phyloP scores from a whole-genome alignment of 2,113 vertebrate genomes.

The Ailurus styani region DNA sequence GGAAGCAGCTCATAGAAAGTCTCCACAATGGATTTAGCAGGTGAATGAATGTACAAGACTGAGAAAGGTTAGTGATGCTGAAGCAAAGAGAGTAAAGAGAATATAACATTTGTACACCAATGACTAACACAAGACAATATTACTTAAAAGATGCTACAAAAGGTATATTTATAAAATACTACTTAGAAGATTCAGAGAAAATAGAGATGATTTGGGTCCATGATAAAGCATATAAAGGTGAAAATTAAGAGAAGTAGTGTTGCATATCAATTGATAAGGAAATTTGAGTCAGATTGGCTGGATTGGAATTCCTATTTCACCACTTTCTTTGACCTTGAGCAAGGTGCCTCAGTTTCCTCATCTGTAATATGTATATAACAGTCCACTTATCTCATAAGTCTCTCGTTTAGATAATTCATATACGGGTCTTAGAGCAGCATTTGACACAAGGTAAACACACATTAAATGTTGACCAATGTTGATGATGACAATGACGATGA shows the following conservation, averaged over 20 bases:
- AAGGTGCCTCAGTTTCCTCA: background rate
- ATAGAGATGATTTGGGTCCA: background rate
- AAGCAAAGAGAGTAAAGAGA: background rate
- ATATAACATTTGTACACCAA: background rate
- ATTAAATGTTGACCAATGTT: background rate
- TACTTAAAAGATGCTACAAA: background rate
- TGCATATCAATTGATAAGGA: background rate
- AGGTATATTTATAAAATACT: background rate
- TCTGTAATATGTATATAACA: background rate
- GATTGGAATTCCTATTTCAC: background rate
- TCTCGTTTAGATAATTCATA: background rate
- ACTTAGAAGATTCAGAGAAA: background rate
- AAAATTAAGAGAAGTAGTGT: background rate
- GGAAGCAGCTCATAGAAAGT: background rate
- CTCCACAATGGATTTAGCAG: background rate
- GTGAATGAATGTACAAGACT: background rate
- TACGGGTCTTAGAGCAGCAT: background rate
- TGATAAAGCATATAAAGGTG: background rate
- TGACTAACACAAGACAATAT: background rate
- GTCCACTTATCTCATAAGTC: background rate
- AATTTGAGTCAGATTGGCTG: background rate
- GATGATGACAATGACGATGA: background rate
- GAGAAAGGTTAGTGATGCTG: background rate
- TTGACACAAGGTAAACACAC: background rate
- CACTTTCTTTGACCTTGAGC: background rate